Conservation (phyloP, 2,888 invertebrate species). For the Pseudococcus jackbeardsleyi region DNA sequence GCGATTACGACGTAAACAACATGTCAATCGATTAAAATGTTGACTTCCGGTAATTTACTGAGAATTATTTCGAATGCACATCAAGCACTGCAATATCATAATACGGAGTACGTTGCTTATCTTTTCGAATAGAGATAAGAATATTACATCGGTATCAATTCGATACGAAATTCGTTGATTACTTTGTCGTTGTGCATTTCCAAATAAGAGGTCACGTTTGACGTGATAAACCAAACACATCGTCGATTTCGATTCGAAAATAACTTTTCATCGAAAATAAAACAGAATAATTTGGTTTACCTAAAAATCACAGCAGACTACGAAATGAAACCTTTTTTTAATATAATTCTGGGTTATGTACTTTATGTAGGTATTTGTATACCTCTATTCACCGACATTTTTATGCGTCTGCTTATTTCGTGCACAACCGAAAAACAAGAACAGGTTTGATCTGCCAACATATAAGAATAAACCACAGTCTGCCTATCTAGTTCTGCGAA, state of each 20-base stretch:
- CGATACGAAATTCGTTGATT: not conserved
- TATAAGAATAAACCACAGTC: not conserved
- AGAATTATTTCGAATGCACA: not conserved
- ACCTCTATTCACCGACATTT: conserved; percentile 3
- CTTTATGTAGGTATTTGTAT: not conserved
- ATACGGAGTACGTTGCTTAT: not conserved
- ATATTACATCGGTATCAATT: not conserved
- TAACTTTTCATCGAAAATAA: not conserved
- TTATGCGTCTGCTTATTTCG: conserved; percentile 28
- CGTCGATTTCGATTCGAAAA: not conserved
- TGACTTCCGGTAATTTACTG: not conserved
- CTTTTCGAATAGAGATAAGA: not conserved
- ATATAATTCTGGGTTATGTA: not conserved
- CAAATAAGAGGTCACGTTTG: not conserved
- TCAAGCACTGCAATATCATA: not conserved
- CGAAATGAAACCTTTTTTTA: not conserved
- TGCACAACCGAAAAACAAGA: not conserved
- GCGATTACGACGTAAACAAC: not conserved
- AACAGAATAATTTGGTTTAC: not conserved
- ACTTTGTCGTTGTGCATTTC: conserved; percentile 16
- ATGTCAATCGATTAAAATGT: not conserved
- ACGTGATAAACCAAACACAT: not conserved
- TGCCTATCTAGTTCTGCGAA: not conserved
- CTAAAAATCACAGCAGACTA: not conserved
- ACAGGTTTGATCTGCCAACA: conserved; percentile 1